phyloP scores from a whole-genome alignment of 37 sponge, comb jelly and placozoan species.

The Theonella swinhoei region DNA sequence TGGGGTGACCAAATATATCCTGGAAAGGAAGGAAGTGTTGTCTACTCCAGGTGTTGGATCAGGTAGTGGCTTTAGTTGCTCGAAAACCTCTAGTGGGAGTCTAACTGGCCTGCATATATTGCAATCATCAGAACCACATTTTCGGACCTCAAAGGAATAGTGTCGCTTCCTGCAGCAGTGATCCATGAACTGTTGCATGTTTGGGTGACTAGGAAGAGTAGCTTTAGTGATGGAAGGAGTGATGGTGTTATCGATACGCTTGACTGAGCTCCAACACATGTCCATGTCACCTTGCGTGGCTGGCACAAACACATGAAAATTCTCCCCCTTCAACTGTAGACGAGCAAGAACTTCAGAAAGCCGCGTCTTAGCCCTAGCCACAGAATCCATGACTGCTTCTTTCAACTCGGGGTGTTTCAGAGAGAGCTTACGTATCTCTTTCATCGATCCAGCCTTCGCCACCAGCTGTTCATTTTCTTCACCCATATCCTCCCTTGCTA shows the following conservation, averaged over 20 bases:
- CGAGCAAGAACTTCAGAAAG: slow-evolving; percentile 1
- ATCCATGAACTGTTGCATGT: neutral
- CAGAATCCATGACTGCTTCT: neutral
- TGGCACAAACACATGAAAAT: neutral
- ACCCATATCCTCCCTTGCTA: neutral
- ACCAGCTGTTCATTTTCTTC: slow-evolving; percentile 1
- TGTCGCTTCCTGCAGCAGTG: slow-evolving; percentile 25
- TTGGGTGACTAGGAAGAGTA: neutral
- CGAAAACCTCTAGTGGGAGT: slow-evolving; percentile 5
- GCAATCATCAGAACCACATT: slow-evolving; percentile 21
- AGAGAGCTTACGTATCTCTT: neutral
- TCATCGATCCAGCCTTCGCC: neutral
- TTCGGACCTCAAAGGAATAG: slow-evolving; percentile 22
- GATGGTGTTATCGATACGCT: neutral
- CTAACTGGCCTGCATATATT: slow-evolving; percentile 27
- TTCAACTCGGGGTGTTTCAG: neutral
- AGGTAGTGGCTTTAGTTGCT: slow-evolving; percentile 12
- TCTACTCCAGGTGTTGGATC: slow-evolving; percentile 15
- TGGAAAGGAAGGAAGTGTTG: slow-evolving; percentile 14
- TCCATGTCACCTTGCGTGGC: slow-evolving; percentile 9
- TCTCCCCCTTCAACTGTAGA: neutral
- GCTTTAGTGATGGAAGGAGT: neutral
- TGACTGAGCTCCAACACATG: slow-evolving; percentile 2
- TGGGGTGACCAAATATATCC: slow-evolving; percentile 6
- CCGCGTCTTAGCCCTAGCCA: neutral